phyloP scores from a whole-genome alignment of 2,888 invertebrate species.

The Chrysomela aeneicollis region DNA sequence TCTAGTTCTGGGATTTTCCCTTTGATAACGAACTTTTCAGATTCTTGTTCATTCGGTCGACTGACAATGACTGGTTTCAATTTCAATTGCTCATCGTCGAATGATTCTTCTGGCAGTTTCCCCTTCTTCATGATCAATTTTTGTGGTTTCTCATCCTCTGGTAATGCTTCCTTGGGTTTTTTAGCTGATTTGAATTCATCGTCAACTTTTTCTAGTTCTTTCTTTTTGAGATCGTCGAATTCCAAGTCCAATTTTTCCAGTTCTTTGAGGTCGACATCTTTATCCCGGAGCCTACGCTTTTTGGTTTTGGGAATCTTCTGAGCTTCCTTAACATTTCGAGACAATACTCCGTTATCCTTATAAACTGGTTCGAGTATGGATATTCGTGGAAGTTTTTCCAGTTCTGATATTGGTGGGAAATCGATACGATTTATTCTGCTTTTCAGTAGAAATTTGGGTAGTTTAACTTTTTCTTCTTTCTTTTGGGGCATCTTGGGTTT shows the following conservation, averaged over 20 bases:
- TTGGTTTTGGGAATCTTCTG: constrained; percentile 55
- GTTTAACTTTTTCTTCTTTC: constrained; percentile 54
- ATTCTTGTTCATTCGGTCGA: constrained; percentile 48
- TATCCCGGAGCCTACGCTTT: constrained; percentile 57
- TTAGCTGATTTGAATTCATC: constrained; percentile 51
- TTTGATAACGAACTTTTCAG: background rate
- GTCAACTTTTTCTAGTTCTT: constrained; percentile 57
- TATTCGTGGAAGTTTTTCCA: constrained; percentile 54
- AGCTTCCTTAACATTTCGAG: constrained; percentile 64
- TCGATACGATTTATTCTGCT: constrained; percentile 71
- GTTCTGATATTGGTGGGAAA: constrained; percentile 57
- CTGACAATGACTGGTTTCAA: constrained; percentile 59
- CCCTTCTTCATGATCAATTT: constrained; percentile 56
- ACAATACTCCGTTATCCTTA: constrained; percentile 60
- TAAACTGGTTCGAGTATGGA: constrained; percentile 56
- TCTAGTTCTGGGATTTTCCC: constrained; percentile 16
- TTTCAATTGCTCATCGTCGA: constrained; percentile 53
- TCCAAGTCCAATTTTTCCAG: constrained; percentile 62
- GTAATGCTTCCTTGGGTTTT: constrained; percentile 43
- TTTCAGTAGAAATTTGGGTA: constrained; percentile 75
- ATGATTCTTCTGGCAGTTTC: constrained; percentile 55
- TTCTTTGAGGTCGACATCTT: constrained; percentile 58
- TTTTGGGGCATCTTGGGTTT: constrained; percentile 54
- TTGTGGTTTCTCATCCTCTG: constrained; percentile 45
- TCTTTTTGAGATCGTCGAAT: constrained; percentile 59